Conservation (phyloP, 2,113 vertebrate species). For the Apaloderma vittatum region DNA sequence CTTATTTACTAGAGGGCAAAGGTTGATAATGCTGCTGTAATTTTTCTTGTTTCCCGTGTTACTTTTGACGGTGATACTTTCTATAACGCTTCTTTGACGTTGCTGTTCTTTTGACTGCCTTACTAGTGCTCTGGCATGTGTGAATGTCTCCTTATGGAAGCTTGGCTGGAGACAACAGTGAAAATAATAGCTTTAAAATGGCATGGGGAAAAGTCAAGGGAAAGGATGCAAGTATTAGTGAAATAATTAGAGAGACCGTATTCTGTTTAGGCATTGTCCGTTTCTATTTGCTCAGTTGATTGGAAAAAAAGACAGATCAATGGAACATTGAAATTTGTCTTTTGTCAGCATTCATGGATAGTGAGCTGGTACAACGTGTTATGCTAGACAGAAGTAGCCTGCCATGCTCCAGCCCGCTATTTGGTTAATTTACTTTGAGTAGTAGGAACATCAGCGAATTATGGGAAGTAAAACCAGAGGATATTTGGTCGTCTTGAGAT, state of each 20-base stretch:
- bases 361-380: neutral
- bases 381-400: neutral
- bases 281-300: neutral
- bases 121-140: constrained; percentile 34
- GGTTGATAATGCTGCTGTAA: neutral
- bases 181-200: constrained; percentile 43
- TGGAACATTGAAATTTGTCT: neutral
- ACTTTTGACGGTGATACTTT: constrained; percentile 16
- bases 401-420: neutral
- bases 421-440: neutral
- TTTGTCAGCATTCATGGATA: neutral
- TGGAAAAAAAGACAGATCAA: neutral
- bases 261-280: neutral
- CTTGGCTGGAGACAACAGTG: constrained; percentile 36
- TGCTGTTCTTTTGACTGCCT: constrained; percentile 38
- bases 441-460: neutral
- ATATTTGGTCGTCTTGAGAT: neutral
- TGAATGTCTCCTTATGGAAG: constrained; percentile 60
- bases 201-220: neutral
- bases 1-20: neutral
- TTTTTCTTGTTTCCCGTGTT: constrained; percentile 7
- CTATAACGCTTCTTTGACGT: neutral
- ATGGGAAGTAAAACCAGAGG: neutral
- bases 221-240: constrained; percentile 10
- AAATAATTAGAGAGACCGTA: neutral